These are phyloP conservation scores for Cataglyphis livida DNA, from an alignment of 2,888 invertebrate species.

Conservation along the genomic window DNA sequence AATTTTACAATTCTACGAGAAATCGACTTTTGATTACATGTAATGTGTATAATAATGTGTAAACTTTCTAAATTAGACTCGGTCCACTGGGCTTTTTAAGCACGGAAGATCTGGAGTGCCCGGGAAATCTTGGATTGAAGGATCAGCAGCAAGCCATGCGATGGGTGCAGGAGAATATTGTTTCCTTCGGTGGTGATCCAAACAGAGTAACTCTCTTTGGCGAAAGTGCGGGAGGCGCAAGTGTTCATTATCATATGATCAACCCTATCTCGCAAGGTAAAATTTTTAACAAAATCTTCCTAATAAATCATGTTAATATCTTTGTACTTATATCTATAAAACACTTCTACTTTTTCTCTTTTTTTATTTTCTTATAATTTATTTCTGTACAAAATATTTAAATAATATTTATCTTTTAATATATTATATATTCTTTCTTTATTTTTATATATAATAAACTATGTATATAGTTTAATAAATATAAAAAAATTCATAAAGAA, in stretches of 20 bases:
- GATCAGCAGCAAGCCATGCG: constrained; percentile 89
- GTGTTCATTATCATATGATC: constrained; percentile 90
- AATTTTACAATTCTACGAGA: not conserved
- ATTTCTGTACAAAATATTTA: not conserved
- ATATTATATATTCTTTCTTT: not conserved
- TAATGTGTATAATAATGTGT: not conserved
- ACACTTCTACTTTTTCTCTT: not conserved
- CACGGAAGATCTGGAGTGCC: constrained; percentile 88
- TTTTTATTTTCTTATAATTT: not conserved
- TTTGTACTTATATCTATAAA: not conserved
- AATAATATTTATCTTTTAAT: not conserved
- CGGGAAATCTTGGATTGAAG: constrained; percentile 90
- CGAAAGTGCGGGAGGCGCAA: constrained; percentile 90
- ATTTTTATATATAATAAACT: not conserved
- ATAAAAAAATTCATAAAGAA: not conserved
- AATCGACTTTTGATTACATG: not conserved
- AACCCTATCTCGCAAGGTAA: constrained; percentile 88
- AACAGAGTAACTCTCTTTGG: constrained; percentile 90
- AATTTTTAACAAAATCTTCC: not conserved
- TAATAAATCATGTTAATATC: not conserved
- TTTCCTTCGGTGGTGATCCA: constrained; percentile 89
- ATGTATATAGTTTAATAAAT: not conserved
- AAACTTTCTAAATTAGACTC: constrained; percentile 76
- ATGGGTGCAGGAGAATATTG: constrained; percentile 89
- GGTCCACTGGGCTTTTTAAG: constrained; percentile 90